Evolutionary conservation across 2,113 vertebrate species (phyloP).

Genomic region (Sinosuthora webbiana): DNA sequence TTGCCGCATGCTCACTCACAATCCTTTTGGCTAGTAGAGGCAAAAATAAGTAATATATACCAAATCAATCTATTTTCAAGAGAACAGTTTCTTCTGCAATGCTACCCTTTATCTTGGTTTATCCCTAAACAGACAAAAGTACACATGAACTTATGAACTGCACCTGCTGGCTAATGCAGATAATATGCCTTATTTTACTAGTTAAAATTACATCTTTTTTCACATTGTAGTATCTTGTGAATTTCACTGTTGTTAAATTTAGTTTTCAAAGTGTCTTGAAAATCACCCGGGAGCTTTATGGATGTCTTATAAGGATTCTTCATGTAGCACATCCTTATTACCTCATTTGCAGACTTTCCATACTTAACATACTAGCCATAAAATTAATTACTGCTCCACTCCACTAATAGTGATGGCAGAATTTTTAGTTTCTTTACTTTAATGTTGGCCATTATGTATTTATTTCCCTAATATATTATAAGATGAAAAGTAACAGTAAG

Average conservation of each 20-base stretch:
- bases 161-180: neutral
- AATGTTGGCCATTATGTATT: neutral
- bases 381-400: neutral
- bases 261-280: neutral
- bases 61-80: neutral
- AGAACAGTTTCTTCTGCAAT: neutral
- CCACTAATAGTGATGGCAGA: neutral
- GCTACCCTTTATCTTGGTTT: neutral
- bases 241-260: neutral
- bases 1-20: neutral
- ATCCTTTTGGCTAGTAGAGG: neutral
- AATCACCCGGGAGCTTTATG: neutral
- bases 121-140: neutral
- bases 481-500: neutral
- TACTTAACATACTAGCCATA: neutral
- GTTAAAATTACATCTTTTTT: neutral
- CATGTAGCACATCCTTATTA: neutral
- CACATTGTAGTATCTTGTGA: neutral
- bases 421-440: neutral
- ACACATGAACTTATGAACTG: neutral
- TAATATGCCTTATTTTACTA: neutral
- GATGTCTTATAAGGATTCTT: neutral
- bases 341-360: neutral
- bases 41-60: neutral
- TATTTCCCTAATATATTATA: neutral